Percentiles rank a stretch among this genome's conserved stretches.
Evolutionary conservation across 1,140 invertebrate genomes (phyloP).

Genomic region (Neodiprion fabricii): DNA sequence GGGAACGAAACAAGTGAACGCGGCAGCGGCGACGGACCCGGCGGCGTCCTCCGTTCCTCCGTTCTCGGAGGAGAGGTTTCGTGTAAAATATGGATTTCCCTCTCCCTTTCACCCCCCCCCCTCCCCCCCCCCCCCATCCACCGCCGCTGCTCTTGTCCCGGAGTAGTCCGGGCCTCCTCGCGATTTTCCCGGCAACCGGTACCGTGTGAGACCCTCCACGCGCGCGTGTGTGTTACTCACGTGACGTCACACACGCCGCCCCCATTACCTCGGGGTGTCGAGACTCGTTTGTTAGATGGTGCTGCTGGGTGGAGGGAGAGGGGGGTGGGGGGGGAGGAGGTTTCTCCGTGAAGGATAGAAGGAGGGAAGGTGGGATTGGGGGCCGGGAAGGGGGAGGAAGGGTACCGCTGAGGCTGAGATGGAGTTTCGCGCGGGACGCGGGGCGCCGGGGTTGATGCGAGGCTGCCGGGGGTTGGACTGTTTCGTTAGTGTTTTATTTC

Average conservation of each 20-base stretch:
- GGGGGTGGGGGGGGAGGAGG: not conserved
- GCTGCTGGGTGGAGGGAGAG: slow-evolving; percentile 17
- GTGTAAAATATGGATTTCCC: slow-evolving; percentile 62
- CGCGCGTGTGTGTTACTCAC: slow-evolving; percentile 1
- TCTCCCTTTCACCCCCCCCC: slow-evolving; percentile 37
- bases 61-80: slow-evolving; percentile 38
- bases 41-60: slow-evolving; percentile 34
- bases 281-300: slow-evolving; percentile 13
- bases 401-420: slow-evolving; percentile 14
- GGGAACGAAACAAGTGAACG: slow-evolving; percentile 52
- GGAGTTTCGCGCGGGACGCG: too few relatives aligned
- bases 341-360: slow-evolving; percentile 14
- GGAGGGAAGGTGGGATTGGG: not conserved
- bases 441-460: too few relatives aligned
- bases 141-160: too few relatives aligned
- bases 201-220: not conserved
- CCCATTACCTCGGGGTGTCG: slow-evolving; percentile 17
- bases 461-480: not conserved
- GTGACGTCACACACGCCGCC: slow-evolving; percentile 16
- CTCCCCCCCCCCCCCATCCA: not conserved
- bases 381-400: slow-evolving; percentile 24
- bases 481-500: not conserved
- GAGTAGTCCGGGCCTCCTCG: not conserved
- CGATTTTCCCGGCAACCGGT: not conserved
- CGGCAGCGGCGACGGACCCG: slow-evolving; percentile 31